These are phyloP conservation scores for Lasioglossum figueresi DNA, from an alignment of 2,888 invertebrate species.

Conservation along the genomic window DNA sequence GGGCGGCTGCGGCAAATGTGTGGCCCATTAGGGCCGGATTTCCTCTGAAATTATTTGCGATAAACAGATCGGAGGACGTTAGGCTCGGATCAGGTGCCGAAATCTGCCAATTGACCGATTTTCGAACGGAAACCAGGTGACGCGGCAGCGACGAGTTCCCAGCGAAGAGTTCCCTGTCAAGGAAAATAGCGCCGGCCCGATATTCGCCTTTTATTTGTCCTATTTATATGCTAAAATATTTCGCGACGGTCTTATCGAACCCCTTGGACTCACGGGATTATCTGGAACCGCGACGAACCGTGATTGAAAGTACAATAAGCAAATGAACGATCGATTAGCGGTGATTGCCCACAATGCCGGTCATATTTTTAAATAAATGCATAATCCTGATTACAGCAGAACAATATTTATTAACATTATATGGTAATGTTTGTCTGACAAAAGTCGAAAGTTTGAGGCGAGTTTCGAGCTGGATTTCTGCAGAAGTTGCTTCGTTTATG, in stretches of 20 bases:
- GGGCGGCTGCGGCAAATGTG: slow-evolving; percentile 49
- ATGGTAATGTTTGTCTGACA: background rate
- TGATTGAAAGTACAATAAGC: slow-evolving; percentile 28
- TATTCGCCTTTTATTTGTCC: background rate
- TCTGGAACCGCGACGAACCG: slow-evolving; percentile 13
- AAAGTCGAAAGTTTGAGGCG: background rate
- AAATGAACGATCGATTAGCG: slow-evolving; percentile 24
- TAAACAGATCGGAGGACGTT: slow-evolving; percentile 66
- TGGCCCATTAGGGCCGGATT: slow-evolving; percentile 65
- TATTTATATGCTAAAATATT: slow-evolving; percentile 59
- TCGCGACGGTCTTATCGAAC: slow-evolving; percentile 35
- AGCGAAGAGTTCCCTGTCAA: background rate
- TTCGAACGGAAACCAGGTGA: background rate
- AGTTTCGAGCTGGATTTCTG: background rate
- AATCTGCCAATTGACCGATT: slow-evolving; percentile 17
- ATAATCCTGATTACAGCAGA: background rate
- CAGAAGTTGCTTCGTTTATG: background rate
- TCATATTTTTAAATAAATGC: background rate
- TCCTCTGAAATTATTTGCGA: slow-evolving; percentile 68
- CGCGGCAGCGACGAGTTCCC: background rate
- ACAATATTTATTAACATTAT: slow-evolving; percentile 25
- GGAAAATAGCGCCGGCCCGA: background rate
- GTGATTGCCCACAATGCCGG: slow-evolving; percentile 11
- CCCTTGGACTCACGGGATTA: slow-evolving; percentile 19
- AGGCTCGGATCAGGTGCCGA: slow-evolving; percentile 59